Conservation (phyloP, 1,140 invertebrate genomes). For the Vanessa tameamea region DNA sequence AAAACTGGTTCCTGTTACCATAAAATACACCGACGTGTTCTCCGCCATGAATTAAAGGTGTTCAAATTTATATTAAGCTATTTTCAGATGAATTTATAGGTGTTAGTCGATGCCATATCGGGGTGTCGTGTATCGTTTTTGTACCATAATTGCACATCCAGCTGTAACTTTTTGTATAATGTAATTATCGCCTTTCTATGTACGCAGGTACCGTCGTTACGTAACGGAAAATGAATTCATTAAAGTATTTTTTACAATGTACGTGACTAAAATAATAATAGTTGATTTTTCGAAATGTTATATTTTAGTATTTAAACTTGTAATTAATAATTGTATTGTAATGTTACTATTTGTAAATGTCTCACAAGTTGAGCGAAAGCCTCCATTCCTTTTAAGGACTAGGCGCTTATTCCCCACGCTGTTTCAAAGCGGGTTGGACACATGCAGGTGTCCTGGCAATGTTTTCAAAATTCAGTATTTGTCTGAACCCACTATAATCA, state of each 20-base stretch:
- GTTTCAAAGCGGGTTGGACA: too few species aligned
- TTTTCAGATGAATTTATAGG: neutral
- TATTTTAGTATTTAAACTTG: neutral
- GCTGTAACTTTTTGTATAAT: slow-evolving; percentile 2
- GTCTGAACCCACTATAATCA: too few species aligned
- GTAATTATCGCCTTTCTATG: slow-evolving; percentile 9
- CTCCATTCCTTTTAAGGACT: too few species aligned
- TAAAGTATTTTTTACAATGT: neutral
- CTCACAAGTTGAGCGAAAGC: too few species aligned
- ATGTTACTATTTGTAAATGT: too few species aligned
- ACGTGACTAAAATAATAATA: neutral
- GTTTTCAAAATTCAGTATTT: too few species aligned
- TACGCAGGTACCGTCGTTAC: neutral
- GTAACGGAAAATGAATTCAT: slow-evolving; percentile 7
- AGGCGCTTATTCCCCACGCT: too few species aligned
- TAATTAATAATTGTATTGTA: too few species aligned
- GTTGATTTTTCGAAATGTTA: neutral
- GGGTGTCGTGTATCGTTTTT: neutral
- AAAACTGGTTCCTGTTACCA: slow-evolving; percentile 48
- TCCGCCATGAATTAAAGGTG: slow-evolving; percentile 21
- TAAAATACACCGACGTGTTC: slow-evolving; percentile 37
- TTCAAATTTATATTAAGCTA: slow-evolving; percentile 26
- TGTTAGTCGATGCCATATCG: slow-evolving; percentile 1
- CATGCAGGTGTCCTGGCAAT: too few species aligned
- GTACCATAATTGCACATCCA: neutral